Base-by-base conservation (phyloP, 2,797 vertebrate species). In the Mormyrus proboscirostris region DNA sequence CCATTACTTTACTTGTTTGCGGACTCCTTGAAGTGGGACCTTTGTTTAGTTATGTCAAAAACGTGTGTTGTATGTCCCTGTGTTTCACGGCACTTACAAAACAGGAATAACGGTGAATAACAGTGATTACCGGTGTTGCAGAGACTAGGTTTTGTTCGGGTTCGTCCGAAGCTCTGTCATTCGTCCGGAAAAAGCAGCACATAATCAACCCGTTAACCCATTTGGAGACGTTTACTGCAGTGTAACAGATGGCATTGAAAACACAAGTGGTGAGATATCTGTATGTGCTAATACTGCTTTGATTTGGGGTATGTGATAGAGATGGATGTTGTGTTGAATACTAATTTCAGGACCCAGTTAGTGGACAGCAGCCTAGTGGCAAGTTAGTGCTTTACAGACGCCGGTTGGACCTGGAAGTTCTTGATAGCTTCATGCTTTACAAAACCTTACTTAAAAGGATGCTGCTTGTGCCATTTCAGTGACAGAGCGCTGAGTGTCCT, bases 201-300 rank as follows among this genome's bases (percentile, higher is more conserved):
- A 22, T 16, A 22, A 86, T 62, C 10, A 25, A 38, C 79, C 41
- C 25, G 29, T 69, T 89, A 85, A 86, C 79, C 55, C 55, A 6
- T 51, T 65, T 22, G 49, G 88, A 84, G 41, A 82, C 25, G 86
- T 69, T 83, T 33, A 22, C 44, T 44, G 12, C 22, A 50, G 33
- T 53, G 83, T 38, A 89, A 89, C 88, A 89, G 88, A 89, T 86
- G 88, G 55, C 59, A 55, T 38, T 65, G 83, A 38, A 47, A 47
- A 59, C 55, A 53, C 59, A 62, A 85, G 14, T 62, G 79, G 79
- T 62, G 53, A 59, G 79, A 62, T 89, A 89, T 89, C 47, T 89
- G 3, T 82, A 89, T 65, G 88, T 65, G 79, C 79, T 49, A 16
- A 89, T 38, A 33, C 38, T 89, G 76, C 10, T 55, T 44, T 25